phyloP scores from a whole-genome alignment of 2,888 invertebrate genomes.

The Spilosoma lubricipeda region DNA sequence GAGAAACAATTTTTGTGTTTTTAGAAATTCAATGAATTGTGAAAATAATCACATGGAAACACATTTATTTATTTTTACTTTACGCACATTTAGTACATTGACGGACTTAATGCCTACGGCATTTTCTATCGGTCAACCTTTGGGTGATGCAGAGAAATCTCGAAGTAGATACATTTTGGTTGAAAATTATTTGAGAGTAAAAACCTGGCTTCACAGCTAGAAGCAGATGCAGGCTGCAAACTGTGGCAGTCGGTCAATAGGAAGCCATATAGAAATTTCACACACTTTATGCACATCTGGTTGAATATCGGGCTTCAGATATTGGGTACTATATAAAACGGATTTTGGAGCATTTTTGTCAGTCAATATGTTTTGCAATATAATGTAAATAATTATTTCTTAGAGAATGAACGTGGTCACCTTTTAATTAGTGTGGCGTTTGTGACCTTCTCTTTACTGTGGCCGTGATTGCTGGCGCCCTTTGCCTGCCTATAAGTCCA shows the following conservation, averaged over 20 bases:
- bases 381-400: background rate
- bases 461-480: too few relatives aligned
- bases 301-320: background rate
- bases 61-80: background rate
- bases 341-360: background rate
- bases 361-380: background rate
- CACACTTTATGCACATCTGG: slow-evolving; percentile 6
- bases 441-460: too few relatives aligned
- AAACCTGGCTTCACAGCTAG: background rate
- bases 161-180: too few relatives aligned
- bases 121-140: too few relatives aligned
- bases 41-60: background rate
- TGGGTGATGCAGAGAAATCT: too few relatives aligned
- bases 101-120: too few relatives aligned
- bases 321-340: background rate
- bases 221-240: background rate
- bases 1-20: background rate
- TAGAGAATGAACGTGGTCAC: background rate
- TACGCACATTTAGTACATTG: too few relatives aligned
- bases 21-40: background rate
- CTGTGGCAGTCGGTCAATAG: slow-evolving; percentile 6
- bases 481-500: too few relatives aligned
- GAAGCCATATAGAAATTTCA: slow-evolving; percentile 8
- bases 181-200: too few relatives aligned
- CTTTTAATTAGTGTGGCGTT: too few relatives aligned